Conservation (phyloP, 2,888 invertebrate species). For the Odontocerum albicorne region DNA sequence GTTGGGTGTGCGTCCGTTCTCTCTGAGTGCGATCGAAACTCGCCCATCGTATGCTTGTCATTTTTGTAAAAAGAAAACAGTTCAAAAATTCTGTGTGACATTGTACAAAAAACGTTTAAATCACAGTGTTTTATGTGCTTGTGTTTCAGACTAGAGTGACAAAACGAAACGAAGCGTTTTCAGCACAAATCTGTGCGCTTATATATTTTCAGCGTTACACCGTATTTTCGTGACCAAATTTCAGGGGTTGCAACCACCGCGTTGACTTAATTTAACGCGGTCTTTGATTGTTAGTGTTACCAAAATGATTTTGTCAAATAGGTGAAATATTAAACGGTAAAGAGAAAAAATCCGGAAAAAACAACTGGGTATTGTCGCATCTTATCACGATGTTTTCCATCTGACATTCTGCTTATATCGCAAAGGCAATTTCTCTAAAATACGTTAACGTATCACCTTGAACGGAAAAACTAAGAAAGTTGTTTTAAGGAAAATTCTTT, state of each 20-base stretch:
- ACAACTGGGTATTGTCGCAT: too few relatives aligned
- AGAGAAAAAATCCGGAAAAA: too few relatives aligned
- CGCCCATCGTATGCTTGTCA: slow-evolving; percentile 29
- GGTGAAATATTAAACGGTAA: slow-evolving; percentile 5
- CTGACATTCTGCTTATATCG: too few relatives aligned
- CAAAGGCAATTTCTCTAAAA: too few relatives aligned
- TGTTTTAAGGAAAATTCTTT: slow-evolving; percentile 9
- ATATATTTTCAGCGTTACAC: slow-evolving; percentile 12
- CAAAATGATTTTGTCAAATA: slow-evolving; percentile 14
- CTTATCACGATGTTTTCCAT: slow-evolving; percentile 11
- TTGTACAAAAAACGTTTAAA: background rate
- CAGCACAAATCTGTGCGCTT: background rate
- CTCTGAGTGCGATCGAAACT: slow-evolving; percentile 9
- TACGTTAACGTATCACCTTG: slow-evolving; percentile 9
- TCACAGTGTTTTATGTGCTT: slow-evolving; percentile 7
- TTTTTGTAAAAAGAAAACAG: slow-evolving; percentile 6
- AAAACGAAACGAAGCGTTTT: slow-evolving; percentile 4
- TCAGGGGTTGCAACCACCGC: slow-evolving; percentile 4
- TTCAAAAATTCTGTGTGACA: slow-evolving; percentile 1
- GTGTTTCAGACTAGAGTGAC: slow-evolving; percentile 14
- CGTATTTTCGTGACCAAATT: slow-evolving; percentile 8
- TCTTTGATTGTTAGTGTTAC: background rate
- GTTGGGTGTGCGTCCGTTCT: slow-evolving; percentile 17
- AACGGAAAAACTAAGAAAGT: slow-evolving; percentile 11
- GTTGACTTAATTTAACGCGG: slow-evolving; percentile 1